Conservation (phyloP, 2,113 vertebrate species). For the Vombatus ursinus region DNA sequence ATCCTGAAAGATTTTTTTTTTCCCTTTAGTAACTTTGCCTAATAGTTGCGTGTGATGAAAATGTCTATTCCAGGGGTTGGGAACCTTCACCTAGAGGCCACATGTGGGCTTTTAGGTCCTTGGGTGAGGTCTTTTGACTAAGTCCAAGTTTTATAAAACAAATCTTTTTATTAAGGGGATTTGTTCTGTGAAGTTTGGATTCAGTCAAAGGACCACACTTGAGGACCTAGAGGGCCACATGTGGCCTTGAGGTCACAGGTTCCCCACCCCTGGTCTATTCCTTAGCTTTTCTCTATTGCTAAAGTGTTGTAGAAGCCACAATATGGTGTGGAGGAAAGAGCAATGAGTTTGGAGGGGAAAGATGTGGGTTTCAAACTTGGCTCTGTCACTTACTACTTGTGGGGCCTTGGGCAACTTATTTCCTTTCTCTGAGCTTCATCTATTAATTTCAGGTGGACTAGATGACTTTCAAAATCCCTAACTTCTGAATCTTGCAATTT, state of each 20-base stretch:
- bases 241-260: no score
- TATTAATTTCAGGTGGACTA: not conserved
- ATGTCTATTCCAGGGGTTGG: not conserved
- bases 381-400: not conserved
- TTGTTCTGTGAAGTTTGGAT: no score
- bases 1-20: slow-evolving; percentile 32
- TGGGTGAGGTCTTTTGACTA: no score
- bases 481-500: not conserved
- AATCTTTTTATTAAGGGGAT: no score
- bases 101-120: no score
- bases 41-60: not conserved
- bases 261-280: not conserved
- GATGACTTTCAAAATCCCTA: not conserved
- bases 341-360: not conserved
- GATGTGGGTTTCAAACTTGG: not conserved
- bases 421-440: not conserved
- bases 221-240: no score
- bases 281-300: not conserved
- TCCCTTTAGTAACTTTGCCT: not conserved
- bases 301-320: not conserved
- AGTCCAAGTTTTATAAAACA: no score
- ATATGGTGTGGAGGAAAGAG: not conserved
- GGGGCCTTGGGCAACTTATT: not conserved
- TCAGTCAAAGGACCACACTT: no score
- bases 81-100: no score